phyloP scores from a whole-genome alignment of 92 coral and sea anemone species.

The Phenganax marumi region DNA sequence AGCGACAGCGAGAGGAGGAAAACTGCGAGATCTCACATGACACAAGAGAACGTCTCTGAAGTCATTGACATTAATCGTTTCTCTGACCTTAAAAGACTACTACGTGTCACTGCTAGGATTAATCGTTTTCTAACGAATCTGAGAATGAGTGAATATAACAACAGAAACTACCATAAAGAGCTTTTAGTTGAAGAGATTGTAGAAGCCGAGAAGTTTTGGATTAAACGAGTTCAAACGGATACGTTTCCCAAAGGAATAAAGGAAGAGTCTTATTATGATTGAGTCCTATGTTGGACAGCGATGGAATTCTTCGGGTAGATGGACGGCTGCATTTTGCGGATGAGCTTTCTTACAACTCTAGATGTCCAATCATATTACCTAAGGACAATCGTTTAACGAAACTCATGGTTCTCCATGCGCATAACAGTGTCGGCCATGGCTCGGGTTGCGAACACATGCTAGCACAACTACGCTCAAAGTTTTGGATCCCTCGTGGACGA shows the following conservation, averaged over 20 bases:
- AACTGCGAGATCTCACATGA: neutral
- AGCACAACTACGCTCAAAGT: neutral
- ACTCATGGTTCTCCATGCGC: neutral
- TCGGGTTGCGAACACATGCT: neutral
- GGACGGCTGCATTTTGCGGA: neutral
- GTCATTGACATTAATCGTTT: neutral
- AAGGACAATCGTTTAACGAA: neutral
- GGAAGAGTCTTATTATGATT: neutral
- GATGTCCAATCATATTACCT: neutral
- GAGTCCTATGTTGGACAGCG: no score
- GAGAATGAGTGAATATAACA: neutral
- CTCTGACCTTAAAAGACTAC: neutral
- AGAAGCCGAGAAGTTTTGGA: neutral
- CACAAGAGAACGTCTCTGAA: neutral
- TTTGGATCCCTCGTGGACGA: conserved; percentile 1
- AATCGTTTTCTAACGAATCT: neutral
- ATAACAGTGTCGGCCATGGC: neutral
- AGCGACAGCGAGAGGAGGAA: neutral
- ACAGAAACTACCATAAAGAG: neutral
- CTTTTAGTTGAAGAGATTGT: neutral
- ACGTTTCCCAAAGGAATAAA: neutral
- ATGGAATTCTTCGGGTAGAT: no score
- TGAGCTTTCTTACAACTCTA: neutral
- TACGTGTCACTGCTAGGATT: neutral
- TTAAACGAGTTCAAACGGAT: neutral